phyloP scores from a whole-genome alignment of 2,113 vertebrate genomes.

The human (Homo sapiens) region DNA sequence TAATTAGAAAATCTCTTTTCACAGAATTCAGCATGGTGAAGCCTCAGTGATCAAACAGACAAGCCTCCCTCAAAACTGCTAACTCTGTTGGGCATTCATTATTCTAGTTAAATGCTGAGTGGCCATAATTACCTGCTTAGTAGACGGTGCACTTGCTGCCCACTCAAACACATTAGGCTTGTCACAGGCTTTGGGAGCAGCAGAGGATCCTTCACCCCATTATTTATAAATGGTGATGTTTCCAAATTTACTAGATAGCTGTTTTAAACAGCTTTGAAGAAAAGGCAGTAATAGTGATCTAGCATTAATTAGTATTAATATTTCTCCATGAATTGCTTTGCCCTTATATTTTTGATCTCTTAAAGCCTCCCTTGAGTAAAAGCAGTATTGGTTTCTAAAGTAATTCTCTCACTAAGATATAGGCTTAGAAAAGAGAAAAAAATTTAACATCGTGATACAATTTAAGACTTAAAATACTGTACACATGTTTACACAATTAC shows the following conservation, averaged over 20 bases:
- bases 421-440: background rate
- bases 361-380: background rate
- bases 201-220: background rate
- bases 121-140: background rate
- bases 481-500: background rate
- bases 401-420: background rate
- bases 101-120: background rate
- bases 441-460: background rate
- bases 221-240: background rate
- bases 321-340: conserved; percentile 9
- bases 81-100: background rate
- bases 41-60: background rate
- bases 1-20: conserved; percentile 8
- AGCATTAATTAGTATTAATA: background rate
- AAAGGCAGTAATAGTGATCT: background rate
- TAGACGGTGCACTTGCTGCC: background rate
- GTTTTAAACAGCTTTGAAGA: background rate
- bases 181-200: background rate
- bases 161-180: background rate
- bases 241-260: background rate
- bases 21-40: background rate
- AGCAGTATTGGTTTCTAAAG: background rate
- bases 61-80: background rate
- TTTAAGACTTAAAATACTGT: background rate
- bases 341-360: background rate